Base-by-base conservation (phyloP, 2,888 invertebrate genomes). In the Pterobdella sp. region DNA sequence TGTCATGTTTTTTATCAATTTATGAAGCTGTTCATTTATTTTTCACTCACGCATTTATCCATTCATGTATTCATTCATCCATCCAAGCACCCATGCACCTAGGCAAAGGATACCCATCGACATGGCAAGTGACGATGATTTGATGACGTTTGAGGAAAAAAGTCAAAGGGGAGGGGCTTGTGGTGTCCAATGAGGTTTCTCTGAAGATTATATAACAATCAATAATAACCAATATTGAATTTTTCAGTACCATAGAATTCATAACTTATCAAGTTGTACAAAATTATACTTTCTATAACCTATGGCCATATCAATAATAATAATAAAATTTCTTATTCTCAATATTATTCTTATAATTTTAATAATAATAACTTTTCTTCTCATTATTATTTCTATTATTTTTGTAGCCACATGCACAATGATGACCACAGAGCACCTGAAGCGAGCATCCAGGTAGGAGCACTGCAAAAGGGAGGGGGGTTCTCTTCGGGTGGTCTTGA, bases 131-230 rank as follows among this genome's bases (percentile, higher is more conserved):
- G 32, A 34, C n/a, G 4, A 80, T 82, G 82, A 89, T 89, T 85
- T 96, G 94, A 77, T 98, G 88, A 74, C 96, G 96, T 74, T 95
- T 94, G 75, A 94, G 94, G 85, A 93, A 92, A 79, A 98, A 89
- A 80, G 98, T 88, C 79, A 94, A 94, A 85, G 97, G 91, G 74
- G 94, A 94, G 79, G 95, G 94, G 86, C 97, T 97, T 74, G 94
- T 91, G 78, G 98, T 97, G 85, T 97, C 97, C 3, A 56, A 77
- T 97, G 95, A 73, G 96, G 98, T 85, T 98, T 98, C 79, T 94
- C 88, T 81, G 93, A 93, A 86, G 98, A 98, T 87, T 98, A 98
- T 98, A 81, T 97, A 96, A 86, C 96, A 95, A 86, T 95, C 93
- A 84, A 92, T 91, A 81, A 92, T 89, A 86, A 98, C 98, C 86